These are phyloP conservation scores for Halictus rubicundus DNA, from an alignment of 1,140 invertebrate genomes.

Conservation along the genomic window DNA sequence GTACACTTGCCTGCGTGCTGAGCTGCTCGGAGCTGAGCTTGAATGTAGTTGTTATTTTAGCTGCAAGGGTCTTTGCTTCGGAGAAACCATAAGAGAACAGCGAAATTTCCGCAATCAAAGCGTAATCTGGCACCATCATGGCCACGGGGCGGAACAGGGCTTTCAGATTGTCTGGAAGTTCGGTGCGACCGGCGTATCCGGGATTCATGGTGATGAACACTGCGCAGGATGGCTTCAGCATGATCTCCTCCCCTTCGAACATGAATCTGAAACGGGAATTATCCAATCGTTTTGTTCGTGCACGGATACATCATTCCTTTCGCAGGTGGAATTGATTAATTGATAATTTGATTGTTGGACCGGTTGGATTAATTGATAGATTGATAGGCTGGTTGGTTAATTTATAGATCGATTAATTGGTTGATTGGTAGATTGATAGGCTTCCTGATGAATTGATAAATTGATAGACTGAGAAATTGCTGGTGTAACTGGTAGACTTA, in stretches of 20 bases:
- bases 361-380: no score
- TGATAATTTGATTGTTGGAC: no score
- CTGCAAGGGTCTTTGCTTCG: constrained; percentile 84
- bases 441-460: no score
- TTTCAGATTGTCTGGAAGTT: constrained; percentile 88
- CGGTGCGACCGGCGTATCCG: constrained; percentile 87
- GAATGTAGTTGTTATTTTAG: constrained; percentile 88
- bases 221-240: constrained; percentile 84
- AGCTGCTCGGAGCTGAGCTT: constrained; percentile 87
- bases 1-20: constrained; percentile 81
- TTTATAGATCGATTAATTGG: no score
- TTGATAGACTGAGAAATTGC: no score
- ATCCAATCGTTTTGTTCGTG: no score
- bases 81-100: constrained; percentile 87
- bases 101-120: constrained; percentile 87
- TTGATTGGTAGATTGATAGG: no score
- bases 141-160: constrained; percentile 87
- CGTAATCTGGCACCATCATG: constrained; percentile 90
- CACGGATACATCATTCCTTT: no score
- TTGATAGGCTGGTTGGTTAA: no score
- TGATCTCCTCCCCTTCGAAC: constrained; percentile 85
- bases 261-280: constrained; percentile 76
- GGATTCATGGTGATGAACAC: constrained; percentile 90
- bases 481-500: no score
- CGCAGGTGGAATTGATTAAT: no score